Conservation (phyloP, 2,113 vertebrate genomes). For the Ammodytes dubius region DNA sequence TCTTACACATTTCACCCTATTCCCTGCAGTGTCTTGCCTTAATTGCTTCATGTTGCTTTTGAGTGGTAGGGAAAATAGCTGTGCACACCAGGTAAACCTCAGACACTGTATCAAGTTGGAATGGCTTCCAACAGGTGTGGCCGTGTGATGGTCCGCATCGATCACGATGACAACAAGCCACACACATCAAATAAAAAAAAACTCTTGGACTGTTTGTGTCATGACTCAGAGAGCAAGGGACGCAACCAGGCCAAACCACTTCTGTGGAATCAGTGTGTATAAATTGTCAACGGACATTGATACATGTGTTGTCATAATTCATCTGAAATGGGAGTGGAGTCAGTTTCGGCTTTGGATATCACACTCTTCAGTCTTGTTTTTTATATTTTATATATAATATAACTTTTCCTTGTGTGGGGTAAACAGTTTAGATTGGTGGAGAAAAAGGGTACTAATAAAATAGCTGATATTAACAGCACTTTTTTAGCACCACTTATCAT, state of each 20-base stretch:
- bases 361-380: background rate
- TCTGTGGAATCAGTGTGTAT: background rate
- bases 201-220: background rate
- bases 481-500: conserved; percentile 19
- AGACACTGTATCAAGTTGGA: background rate
- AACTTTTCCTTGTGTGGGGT: background rate
- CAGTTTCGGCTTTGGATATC: background rate
- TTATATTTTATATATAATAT: background rate
- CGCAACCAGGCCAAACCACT: background rate
- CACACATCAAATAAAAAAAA: background rate
- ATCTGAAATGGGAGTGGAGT: background rate
- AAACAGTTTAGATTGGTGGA: background rate
- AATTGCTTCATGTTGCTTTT: background rate
- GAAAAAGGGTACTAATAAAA: conserved; percentile 6
- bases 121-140: background rate
- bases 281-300: too few relatives aligned
- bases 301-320: too few relatives aligned
- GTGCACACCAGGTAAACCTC: background rate
- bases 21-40: background rate
- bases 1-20: too few relatives aligned
- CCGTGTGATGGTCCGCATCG: background rate
- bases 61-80: background rate
- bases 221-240: conserved; percentile 4
- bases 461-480: background rate
- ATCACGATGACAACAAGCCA: background rate